Base-by-base conservation (phyloP, 2,888 invertebrate species). In the Strigamia crassipes region DNA sequence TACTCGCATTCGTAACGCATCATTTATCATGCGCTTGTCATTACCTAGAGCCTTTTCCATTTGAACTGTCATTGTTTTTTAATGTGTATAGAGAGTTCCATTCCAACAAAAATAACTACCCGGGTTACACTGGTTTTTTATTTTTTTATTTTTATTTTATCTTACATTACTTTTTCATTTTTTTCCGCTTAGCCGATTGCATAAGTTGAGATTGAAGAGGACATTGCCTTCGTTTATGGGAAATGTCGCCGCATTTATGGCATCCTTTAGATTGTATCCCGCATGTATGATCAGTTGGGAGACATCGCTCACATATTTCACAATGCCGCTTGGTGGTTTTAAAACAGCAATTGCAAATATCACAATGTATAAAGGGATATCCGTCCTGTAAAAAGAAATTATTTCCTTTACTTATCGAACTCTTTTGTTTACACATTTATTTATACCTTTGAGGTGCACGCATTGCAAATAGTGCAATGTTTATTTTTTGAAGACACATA, bases 301-400 rank as follows among this genome's bases (percentile, higher is more conserved):
- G 89, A 86, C 96, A 97, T 83, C 92, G 89, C 0, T 89, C 87
- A 87, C 96, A 97, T 8, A 86, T 88, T 0, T 88, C 86, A 85
- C 96, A 97, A 87, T 97, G 97, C 41, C 90, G 88, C 90, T 94
- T 95, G 0, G 93, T 92, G 0, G 94, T 92, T 88, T 97, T 97
- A 0, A 96, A 95, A 88, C 97, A 97, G 79, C 91, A 88, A 23
- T 89, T 86, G 86, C 94, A 94, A 9, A 86, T 84, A 27, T 88
- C 85, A 86, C 94, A 94, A 86, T 94, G 94, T 0, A 87, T 88
- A 85, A 94, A 94, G 0, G 90, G 90, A 82, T 90, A 88, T 0
- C 94, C 94, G 89, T 94, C 92, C 89, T 87, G 83, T 27, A 23
- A 83, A 84, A 15, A 77, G 56, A 23, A 61, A 51, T 80, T 18